Evolutionary conservation across 2,113 vertebrate genomes (phyloP).

Genomic region (Eira barbara): DNA sequence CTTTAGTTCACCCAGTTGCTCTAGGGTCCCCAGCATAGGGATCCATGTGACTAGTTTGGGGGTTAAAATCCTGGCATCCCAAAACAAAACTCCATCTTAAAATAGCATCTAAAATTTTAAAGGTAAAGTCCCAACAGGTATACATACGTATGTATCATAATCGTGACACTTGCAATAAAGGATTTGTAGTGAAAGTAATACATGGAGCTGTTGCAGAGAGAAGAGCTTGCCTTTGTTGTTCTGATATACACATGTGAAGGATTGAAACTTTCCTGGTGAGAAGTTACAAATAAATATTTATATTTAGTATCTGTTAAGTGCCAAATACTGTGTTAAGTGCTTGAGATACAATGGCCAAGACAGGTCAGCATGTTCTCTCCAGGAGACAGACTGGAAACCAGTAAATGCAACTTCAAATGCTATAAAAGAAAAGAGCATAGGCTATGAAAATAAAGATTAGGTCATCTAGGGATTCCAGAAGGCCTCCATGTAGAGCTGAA

Average conservation of each 20-base stretch:
- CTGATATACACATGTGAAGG: not conserved
- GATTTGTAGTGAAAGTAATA: not conserved
- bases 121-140: not conserved
- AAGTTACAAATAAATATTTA: not conserved
- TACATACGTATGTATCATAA: not conserved
- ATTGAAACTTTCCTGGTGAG: not conserved
- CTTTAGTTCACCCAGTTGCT: not conserved
- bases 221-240: not conserved
- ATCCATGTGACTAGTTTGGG: not conserved
- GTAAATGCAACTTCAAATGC: not conserved
- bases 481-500: not conserved
- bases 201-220: not conserved
- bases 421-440: not conserved
- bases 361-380: not conserved
- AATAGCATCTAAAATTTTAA: not conserved
- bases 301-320: not conserved
- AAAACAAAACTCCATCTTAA: not conserved
- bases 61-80: not conserved
- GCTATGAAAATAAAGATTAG: not conserved
- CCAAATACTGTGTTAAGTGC: not conserved
- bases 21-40: not conserved
- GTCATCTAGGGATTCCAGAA: not conserved
- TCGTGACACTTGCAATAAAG: not conserved
- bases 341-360: not conserved
- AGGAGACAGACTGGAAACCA: not conserved